phyloP scores from a whole-genome alignment of 2,113 vertebrate species.

The Mormyrus lacerda region DNA sequence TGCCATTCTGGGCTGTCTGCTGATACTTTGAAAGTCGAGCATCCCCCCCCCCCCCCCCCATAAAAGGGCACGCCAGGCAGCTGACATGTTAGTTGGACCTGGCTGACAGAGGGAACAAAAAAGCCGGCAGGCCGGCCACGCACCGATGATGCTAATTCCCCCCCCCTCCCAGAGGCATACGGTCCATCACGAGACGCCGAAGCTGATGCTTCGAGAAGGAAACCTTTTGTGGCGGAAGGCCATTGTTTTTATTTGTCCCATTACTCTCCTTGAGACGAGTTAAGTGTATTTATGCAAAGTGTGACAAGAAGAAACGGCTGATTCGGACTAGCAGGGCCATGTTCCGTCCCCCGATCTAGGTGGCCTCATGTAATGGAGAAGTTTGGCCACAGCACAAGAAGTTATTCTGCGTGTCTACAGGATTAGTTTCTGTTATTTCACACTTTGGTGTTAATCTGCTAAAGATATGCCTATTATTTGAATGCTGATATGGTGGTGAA shows the following conservation, averaged over 20 bases:
- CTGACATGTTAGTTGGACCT: neutral
- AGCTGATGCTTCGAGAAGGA: neutral
- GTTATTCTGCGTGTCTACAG: neutral
- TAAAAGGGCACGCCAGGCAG: neutral
- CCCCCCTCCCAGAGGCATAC: neutral
- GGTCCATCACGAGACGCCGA: neutral
- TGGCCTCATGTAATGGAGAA: neutral
- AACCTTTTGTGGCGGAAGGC: slow-evolving; percentile 6
- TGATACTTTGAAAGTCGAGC: neutral
- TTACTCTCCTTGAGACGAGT: neutral
- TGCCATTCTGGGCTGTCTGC: neutral
- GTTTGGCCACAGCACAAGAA: neutral
- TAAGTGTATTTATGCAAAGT: slow-evolving; percentile 3
- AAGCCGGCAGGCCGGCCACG: neutral
- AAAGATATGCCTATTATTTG: neutral
- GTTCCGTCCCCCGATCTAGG: slow-evolving; percentile 23
- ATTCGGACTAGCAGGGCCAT: slow-evolving; percentile 19
- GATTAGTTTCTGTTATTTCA: neutral
- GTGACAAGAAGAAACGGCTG: neutral
- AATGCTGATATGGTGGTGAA: neutral
- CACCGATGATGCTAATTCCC: neutral
- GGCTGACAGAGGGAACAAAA: neutral
- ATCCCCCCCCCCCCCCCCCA: neutral
- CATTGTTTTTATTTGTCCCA: slow-evolving; percentile 9
- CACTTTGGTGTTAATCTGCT: neutral